Conservation (phyloP, 2,888 invertebrate genomes). For the Caenorhabditis sp. region DNA sequence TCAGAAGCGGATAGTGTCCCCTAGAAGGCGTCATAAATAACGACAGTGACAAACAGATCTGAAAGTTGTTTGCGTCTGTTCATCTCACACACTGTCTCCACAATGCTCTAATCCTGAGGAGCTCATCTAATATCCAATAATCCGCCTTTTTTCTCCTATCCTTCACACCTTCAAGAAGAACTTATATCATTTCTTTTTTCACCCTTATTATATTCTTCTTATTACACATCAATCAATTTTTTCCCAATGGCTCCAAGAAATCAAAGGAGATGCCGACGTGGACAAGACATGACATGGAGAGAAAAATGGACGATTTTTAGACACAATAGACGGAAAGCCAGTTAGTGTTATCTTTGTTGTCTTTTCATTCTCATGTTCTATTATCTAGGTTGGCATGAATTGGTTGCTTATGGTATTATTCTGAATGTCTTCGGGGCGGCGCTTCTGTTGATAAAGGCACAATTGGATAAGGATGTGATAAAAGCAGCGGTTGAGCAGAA, state of each 20-base stretch:
- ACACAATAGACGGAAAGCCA: slow-evolving; percentile 71
- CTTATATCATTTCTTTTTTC: slow-evolving; percentile 20
- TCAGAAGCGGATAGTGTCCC: slow-evolving; percentile 33
- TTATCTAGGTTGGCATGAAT: slow-evolving; percentile 69
- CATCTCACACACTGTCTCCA: neutral
- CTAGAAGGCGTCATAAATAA: slow-evolving; percentile 30
- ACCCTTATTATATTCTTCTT: neutral
- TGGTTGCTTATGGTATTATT: slow-evolving; percentile 69
- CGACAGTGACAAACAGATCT: slow-evolving; percentile 52
- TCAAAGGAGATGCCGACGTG: slow-evolving; percentile 58
- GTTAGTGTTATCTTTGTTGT: slow-evolving; percentile 37
- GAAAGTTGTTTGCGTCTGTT: slow-evolving; percentile 34
- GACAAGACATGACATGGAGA: slow-evolving; percentile 66
- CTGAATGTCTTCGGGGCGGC: slow-evolving; percentile 70
- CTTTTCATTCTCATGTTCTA: neutral
- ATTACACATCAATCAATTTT: slow-evolving; percentile 25
- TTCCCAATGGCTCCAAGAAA: slow-evolving; percentile 54
- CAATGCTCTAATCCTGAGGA: slow-evolving; percentile 47
- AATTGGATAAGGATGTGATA: slow-evolving; percentile 72
- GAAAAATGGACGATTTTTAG: slow-evolving; percentile 73
- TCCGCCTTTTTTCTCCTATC: slow-evolving; percentile 41
- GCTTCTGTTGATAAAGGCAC: slow-evolving; percentile 71
- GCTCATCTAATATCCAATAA: slow-evolving; percentile 58
- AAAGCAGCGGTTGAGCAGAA: slow-evolving; percentile 70
- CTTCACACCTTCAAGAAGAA: slow-evolving; percentile 19